Evolutionary conservation across 2,113 vertebrate species (phyloP).

Genomic region (Steatornis caripensis): DNA sequence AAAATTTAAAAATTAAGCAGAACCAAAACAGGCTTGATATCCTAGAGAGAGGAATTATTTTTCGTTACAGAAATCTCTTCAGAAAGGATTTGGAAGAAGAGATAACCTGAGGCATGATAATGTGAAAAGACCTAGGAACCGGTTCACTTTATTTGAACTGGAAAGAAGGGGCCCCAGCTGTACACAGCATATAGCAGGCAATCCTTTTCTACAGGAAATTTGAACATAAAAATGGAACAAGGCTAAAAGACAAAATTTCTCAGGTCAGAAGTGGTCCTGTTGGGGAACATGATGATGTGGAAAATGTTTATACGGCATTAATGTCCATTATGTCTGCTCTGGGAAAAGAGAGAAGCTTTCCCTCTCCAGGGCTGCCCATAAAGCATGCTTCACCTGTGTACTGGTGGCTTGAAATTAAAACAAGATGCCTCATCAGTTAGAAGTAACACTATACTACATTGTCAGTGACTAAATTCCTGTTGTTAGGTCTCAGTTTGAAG

Average conservation of each 20-base stretch:
- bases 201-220: neutral
- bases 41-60: neutral
- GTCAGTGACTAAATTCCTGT: conserved; percentile 16
- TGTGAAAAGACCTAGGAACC: neutral
- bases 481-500: conserved; percentile 50
- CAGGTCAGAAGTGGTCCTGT: neutral
- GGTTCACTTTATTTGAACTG: neutral
- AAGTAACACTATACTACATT: neutral
- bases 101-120: neutral
- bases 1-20: neutral
- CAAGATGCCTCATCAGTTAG: conserved; percentile 23
- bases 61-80: neutral
- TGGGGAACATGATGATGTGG: neutral
- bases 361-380: neutral
- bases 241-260: neutral
- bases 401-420: conserved; percentile 9
- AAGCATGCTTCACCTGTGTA: conserved; percentile 7
- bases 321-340: neutral
- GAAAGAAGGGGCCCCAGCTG: neutral
- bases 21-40: neutral
- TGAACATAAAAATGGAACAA: neutral
- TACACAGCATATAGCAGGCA: neutral
- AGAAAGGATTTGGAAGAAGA: neutral
- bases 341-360: neutral
- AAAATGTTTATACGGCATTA: conserved; percentile 4